Evolutionary conservation across 1,140 invertebrate species (phyloP).

Genomic region (Drosophila busckii): DNA sequence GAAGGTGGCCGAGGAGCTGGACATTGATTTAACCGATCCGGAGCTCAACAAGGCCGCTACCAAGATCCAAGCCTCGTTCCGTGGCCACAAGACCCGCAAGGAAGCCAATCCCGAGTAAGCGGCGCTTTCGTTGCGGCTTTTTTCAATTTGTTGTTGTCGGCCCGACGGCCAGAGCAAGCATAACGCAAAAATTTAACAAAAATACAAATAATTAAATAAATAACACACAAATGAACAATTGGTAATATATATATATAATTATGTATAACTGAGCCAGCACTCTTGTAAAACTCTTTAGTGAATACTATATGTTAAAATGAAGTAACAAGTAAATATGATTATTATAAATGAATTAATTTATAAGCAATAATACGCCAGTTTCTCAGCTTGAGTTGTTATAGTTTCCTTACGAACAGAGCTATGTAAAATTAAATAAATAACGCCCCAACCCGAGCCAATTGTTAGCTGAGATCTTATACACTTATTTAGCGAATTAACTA

Average conservation of each 20-base stretch:
- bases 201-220: constrained; percentile 23
- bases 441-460: constrained; percentile 36
- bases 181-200: constrained; percentile 14
- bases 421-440: constrained; percentile 13
- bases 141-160: constrained; percentile 53
- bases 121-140: constrained; percentile 1
- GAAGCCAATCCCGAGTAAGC: constrained; percentile 79
- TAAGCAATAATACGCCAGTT: constrained; percentile 27
- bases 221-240: constrained; percentile 36
- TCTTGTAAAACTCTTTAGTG: constrained; percentile 63
- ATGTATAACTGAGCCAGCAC: constrained; percentile 46
- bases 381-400: constrained; percentile 12
- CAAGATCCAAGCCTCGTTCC: constrained; percentile 95
- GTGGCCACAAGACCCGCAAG: constrained; percentile 93
- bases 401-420: too few species aligned
- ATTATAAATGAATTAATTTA: constrained; percentile 21
- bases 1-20: constrained; percentile 83
- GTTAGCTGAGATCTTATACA: constrained; percentile 18
- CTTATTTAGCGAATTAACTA: too few species aligned
- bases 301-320: constrained; percentile 38
- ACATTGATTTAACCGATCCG: constrained; percentile 90
- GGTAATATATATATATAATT: constrained; percentile 60
- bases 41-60: constrained; percentile 94
- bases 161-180: constrained; percentile 26
- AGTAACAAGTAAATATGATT: too few species aligned